phyloP scores from a whole-genome alignment of 23 tunicate genomes.

The Ciona savignyi region DNA sequence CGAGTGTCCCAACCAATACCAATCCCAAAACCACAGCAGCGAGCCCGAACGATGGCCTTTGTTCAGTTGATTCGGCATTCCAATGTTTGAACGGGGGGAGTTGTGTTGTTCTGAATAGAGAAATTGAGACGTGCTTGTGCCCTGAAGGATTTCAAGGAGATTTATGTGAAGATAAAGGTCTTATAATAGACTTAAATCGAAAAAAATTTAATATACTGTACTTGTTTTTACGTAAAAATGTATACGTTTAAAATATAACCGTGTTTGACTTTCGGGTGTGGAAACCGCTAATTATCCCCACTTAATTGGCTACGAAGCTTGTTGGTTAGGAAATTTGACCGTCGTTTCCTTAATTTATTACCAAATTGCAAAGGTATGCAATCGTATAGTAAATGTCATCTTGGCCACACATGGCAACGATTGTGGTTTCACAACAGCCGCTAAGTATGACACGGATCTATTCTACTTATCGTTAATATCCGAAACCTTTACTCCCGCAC shows the following conservation, averaged over 20 bases:
- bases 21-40: background rate
- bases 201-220: too few relatives aligned
- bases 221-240: too few relatives aligned
- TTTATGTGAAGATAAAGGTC: conserved; percentile 18
- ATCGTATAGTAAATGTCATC: background rate
- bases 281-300: too few relatives aligned
- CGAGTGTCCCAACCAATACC: conserved; percentile 9
- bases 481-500: too few relatives aligned
- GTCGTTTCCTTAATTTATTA: too few relatives aligned
- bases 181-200: too few relatives aligned
- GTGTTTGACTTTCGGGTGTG: background rate
- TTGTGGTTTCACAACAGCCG: too few relatives aligned
- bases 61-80: background rate
- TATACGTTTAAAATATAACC: background rate
- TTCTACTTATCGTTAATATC: too few relatives aligned
- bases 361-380: too few relatives aligned
- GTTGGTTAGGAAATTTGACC: too few relatives aligned
- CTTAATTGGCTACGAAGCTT: too few relatives aligned
- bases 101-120: conserved; percentile 23
- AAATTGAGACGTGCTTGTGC: conserved; percentile 24
- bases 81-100: conserved; percentile 56
- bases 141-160: conserved; percentile 45
- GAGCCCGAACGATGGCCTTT: background rate
- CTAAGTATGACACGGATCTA: too few relatives aligned
- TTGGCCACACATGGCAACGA: background rate